Evolutionary conservation across 2,888 invertebrate genomes (phyloP), one percentile per base, ranked within the genome.

Genomic region (Pristionchus japonicus): DNA sequence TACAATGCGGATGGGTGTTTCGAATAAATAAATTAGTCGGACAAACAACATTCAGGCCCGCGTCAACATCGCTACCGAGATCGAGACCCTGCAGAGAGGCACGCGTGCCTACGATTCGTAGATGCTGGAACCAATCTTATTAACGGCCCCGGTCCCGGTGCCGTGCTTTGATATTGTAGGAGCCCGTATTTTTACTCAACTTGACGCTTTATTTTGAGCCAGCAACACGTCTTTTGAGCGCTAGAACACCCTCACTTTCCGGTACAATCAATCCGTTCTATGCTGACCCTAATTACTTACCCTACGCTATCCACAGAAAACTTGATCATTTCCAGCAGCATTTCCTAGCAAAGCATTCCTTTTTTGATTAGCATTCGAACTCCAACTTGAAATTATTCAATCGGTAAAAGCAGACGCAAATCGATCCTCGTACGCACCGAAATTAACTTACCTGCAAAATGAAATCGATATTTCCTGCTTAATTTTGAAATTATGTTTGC

Each of bases 21-120:
- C n/a, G 6, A 80, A 80, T 37, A 37, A 34, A 17, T 34, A 74
- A 9, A 74, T n/a, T n/a, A n/a, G 17, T 34, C 20, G 43, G 6
- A 6, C 17, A n/a, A 43, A 17, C 1, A 23, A 77, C 23, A 77
- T 80, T 57, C 91, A 92, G 83, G 95, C 95, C 0, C 93, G 95
- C 88, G 89, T 90, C 87, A 95, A 95, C 90, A 94, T 95, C 67
- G 89, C 93, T 47, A 85, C 88, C 43, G 95, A 95, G 90, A 94
- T 95, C 47, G 87, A 86, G 13, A 52, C 88, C 40, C 87, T 91
- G n/a, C 86, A 87, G 31, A 3, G 31, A 13, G 87, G 87, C 3
- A n/a, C 15, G 0, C 52, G 87, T 9, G 61, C 27, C 17, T 84
- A 83, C 27, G 87, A 87, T 80, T n/a, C n/a, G 57, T 57, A 11